Evolutionary conservation across 2,797 vertebrate genomes (phyloP), one percentile per base, ranked within the genome.

Genomic region (Ceryle rudis): DNA sequence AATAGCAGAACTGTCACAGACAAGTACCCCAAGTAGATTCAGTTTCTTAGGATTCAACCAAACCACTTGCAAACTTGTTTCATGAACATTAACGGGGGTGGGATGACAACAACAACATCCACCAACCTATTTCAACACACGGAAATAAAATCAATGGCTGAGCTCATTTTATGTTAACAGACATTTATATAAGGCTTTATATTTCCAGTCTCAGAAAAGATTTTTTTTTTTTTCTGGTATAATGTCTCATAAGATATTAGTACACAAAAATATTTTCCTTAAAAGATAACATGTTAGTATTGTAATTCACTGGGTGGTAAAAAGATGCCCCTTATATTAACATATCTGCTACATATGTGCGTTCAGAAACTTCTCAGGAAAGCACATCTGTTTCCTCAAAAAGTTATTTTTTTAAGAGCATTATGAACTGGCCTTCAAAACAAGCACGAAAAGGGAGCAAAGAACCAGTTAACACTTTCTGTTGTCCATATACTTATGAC

Each of bases 61-160:
- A 91, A 55, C 18, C 47, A 20, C 71, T 80, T 18, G 31, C 70
- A 81, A 73, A 80, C 23, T 73, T 90, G 57, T 4, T 2, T 70
- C 49, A 55, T 4, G 4, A 62, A 42, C 51, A 61, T 51, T 69
- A 70, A 79, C n/a, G 26, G 9, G 25, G 44, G 21, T 22, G 46
- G 46, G 11, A 22, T 5, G 39, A 64, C 64, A 31, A 95, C 41
- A 41, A 41, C 37, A 37, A 37, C 37, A 37, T 10, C 37, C 92
- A 87, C 55, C n/a, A 96, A 87, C 78, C 81, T 89, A n/a, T 96
- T 96, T 97, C 67, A 81, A 95, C 91, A 83, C 35, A 64, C 55
- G 29, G 77, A 92, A 81, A 93, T 82, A 95, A 97, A 97, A 97
- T 97, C 95, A 94, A 97, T 97, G 94, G 61, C 66, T 91, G 93